phyloP scores from a whole-genome alignment of 2,888 invertebrate species.

The Aelia acuminata region DNA sequence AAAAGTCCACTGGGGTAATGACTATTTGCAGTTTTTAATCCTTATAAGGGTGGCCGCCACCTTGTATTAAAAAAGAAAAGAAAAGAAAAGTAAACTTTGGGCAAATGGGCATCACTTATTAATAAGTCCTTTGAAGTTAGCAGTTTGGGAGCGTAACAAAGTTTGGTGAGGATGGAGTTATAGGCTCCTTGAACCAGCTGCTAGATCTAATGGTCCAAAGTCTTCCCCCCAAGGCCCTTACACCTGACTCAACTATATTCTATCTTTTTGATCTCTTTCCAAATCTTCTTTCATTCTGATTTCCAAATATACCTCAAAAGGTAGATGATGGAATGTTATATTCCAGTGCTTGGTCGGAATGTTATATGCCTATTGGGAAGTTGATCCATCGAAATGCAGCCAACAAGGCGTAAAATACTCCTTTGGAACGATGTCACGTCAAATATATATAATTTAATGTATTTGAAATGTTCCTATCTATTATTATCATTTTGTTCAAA shows the following conservation, averaged over 20 bases:
- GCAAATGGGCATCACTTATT: conserved; percentile 29
- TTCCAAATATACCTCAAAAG: too few species aligned
- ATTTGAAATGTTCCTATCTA: too few species aligned
- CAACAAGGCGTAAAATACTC: too few species aligned
- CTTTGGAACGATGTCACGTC: too few species aligned
- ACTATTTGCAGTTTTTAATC: not conserved
- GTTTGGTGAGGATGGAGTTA: not conserved
- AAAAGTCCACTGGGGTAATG: conserved; percentile 3
- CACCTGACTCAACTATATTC: not conserved
- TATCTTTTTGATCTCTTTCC: not conserved
- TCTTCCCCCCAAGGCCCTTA: not conserved
- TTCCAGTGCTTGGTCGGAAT: too few species aligned
- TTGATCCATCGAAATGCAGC: too few species aligned
- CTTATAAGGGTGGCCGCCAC: not conserved
- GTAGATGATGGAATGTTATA: too few species aligned
- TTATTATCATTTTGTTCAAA: too few species aligned
- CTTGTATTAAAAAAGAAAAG: conserved; percentile 1
- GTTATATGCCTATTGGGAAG: too few species aligned
- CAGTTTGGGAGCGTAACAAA: conserved; percentile 11
- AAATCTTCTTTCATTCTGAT: too few species aligned
- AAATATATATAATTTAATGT: too few species aligned
- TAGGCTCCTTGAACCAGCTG: not conserved
- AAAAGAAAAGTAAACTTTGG: conserved; percentile 3
- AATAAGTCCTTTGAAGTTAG: conserved; percentile 38
- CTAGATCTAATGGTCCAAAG: conserved; percentile 21